A percentile compares a stretch with the other conserved stretches of the same genome.
Conservation (phyloP, 2,888 invertebrate genomes). For the Eupithecia inturbata region DNA sequence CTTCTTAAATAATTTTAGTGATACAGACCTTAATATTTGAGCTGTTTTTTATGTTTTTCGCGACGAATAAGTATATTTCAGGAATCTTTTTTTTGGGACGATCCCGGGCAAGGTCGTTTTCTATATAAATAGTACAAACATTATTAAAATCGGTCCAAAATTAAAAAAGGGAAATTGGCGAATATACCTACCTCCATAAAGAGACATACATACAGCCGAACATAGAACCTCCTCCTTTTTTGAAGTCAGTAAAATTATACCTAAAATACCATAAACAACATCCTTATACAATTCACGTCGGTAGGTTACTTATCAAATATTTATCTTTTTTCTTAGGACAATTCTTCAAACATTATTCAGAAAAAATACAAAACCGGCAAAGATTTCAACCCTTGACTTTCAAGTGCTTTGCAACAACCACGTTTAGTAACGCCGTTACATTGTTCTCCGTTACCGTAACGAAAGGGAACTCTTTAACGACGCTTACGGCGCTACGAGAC, state of each 20-base stretch:
- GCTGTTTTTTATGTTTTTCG: neutral
- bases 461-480: constrained; percentile 24
- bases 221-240: neutral
- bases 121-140: neutral
- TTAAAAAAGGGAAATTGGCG: neutral
- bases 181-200: no score
- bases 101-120: neutral
- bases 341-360: neutral
- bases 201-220: neutral
- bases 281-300: neutral
- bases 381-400: constrained; percentile 14
- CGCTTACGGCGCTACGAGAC: constrained; percentile 7
- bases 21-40: no score
- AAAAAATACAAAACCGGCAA: constrained; percentile 1
- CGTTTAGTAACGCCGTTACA: constrained; percentile 7
- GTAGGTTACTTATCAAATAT: neutral
- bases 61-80: no score
- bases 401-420: constrained; percentile 5
- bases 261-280: neutral
- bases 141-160: neutral
- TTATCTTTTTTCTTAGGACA: neutral
- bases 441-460: constrained; percentile 25
- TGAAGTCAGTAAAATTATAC: neutral
- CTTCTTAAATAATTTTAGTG: no score
- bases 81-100: neutral